Evolutionary conservation across 2,888 invertebrate species (phyloP).

Genomic region (Microctonus brassicae): DNA sequence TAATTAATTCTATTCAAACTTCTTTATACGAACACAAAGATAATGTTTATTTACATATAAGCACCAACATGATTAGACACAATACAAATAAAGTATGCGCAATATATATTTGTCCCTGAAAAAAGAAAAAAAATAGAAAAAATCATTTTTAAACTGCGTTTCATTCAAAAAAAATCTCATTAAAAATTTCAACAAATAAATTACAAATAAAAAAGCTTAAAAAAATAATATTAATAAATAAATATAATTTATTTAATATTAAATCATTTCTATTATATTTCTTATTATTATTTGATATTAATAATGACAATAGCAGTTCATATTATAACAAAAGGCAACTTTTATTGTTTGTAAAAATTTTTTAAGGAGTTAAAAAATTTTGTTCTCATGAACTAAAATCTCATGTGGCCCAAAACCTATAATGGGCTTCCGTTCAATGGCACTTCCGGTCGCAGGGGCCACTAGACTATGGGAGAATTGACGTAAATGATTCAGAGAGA

Average conservation of each 20-base stretch:
- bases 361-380: constrained; percentile 52
- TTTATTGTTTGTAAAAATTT: constrained; percentile 5
- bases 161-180: neutral
- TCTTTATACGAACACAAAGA: constrained; percentile 40
- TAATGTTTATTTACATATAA: no score
- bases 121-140: neutral
- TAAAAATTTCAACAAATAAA: neutral
- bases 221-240: constrained; percentile 8
- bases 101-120: neutral
- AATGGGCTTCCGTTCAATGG: constrained; percentile 61
- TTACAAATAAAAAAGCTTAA: neutral
- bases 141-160: neutral
- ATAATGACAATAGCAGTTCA: neutral
- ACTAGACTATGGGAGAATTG: constrained; percentile 39
- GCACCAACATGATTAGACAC: neutral
- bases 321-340: neutral
- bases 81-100: neutral
- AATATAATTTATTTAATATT: constrained; percentile 36
- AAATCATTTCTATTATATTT: neutral
- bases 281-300: neutral
- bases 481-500: constrained; percentile 15
- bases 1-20: constrained; percentile 64
- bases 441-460: constrained; percentile 61
- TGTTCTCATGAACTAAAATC: constrained; percentile 54
- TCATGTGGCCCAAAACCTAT: constrained; percentile 50